phyloP scores from a whole-genome alignment of 2,797 vertebrate species.

The Taenioides sp. region DNA sequence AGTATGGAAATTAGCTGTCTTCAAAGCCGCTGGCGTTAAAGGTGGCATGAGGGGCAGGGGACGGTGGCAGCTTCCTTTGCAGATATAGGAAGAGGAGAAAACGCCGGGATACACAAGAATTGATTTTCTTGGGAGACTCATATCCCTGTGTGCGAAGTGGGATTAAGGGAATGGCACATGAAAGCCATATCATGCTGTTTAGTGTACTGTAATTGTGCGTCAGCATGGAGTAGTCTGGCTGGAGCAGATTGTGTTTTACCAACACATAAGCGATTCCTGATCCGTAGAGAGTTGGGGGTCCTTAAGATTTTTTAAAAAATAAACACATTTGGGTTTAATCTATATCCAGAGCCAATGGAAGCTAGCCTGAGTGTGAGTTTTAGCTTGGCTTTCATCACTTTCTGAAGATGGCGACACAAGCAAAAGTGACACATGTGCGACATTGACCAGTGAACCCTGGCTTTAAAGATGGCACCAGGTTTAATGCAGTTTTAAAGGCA shows the following conservation, averaged over 20 bases:
- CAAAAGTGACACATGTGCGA: constrained; percentile 23
- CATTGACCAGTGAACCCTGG: neutral
- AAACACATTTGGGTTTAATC: constrained; percentile 36
- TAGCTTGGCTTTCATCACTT: constrained; percentile 34
- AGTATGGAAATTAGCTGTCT: constrained; percentile 83
- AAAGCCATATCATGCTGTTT: constrained; percentile 75
- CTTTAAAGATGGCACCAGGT: constrained; percentile 25
- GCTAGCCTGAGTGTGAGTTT: constrained; percentile 17
- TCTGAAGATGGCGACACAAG: constrained; percentile 6
- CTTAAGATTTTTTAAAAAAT: constrained; percentile 39
- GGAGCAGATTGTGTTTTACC: constrained; percentile 68
- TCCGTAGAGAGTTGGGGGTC: constrained; percentile 39
- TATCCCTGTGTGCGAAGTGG: constrained; percentile 67
- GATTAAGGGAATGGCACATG: constrained; percentile 79
- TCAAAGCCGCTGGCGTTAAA: constrained; percentile 76
- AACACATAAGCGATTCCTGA: constrained; percentile 49
- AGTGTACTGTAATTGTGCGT: constrained; percentile 75
- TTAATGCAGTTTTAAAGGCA: constrained; percentile 13
- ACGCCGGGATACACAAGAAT: constrained; percentile 65
- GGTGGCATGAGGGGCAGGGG: constrained; percentile 72
- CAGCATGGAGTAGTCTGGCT: constrained; percentile 59
- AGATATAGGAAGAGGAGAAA: constrained; percentile 68
- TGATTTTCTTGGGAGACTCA: constrained; percentile 73
- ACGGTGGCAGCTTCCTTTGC: constrained; percentile 71
- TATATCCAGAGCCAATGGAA: constrained; percentile 27